phyloP scores from a whole-genome alignment of 2,797 vertebrate genomes.

The Anabas testudineus region DNA sequence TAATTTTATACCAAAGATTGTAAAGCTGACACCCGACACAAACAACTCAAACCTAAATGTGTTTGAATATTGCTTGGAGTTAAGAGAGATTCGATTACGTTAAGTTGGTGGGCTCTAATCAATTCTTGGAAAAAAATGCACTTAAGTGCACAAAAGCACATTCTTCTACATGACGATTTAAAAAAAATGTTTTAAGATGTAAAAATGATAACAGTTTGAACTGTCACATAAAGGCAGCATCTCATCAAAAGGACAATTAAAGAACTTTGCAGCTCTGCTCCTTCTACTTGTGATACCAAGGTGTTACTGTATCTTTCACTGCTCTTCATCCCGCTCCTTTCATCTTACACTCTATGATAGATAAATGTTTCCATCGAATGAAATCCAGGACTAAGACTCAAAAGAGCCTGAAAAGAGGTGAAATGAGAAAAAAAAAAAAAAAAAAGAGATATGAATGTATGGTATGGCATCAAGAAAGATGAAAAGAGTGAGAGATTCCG shows the following conservation, averaged over 20 bases:
- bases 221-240: neutral
- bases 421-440: neutral
- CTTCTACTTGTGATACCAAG: constrained; percentile 39
- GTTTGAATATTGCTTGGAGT: neutral
- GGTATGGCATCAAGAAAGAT: constrained; percentile 40
- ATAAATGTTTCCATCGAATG: constrained; percentile 65
- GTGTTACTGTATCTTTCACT: constrained; percentile 22
- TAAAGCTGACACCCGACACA: neutral
- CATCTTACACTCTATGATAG: constrained; percentile 56
- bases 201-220: neutral
- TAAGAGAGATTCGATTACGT: neutral
- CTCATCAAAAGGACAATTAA: constrained; percentile 31
- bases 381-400: constrained; percentile 46
- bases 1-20: neutral
- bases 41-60: neutral
- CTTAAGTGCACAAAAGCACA: too few relatives aligned
- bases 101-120: neutral
- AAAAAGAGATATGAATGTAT: constrained; percentile 1
- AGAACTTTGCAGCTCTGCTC: constrained; percentile 18
- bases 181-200: neutral
- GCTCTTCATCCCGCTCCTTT: constrained; percentile 48
- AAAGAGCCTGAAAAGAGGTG: constrained; percentile 19
- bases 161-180: too few relatives aligned
- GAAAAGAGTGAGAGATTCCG: constrained; percentile 32
- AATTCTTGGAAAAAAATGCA: neutral